Base-by-base conservation (phyloP, 2,888 invertebrate species). In the Eristalinus sepulchralis region DNA sequence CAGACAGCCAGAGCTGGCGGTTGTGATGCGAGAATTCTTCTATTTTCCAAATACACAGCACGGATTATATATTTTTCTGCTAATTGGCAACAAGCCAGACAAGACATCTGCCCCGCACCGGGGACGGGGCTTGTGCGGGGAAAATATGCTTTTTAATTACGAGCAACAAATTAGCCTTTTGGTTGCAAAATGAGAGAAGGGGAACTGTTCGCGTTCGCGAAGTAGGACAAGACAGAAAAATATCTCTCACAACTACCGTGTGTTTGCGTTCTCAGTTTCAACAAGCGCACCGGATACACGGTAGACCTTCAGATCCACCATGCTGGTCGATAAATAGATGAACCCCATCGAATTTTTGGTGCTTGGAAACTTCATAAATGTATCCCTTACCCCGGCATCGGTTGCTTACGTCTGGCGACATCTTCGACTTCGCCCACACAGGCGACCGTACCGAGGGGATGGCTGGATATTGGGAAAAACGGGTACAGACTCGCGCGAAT, bases 91-190 rank as follows among this genome's bases (percentile, higher is more conserved):
- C 36, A 10, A 6, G 63, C 78, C 78, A 70, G 31, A n/a, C 60
- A 55, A 34, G 27, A 60, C 22, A 24, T 36, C 39, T 59, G 47
- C 13, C n/a, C 31, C 31, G 31, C 31, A 31, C 31, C 2, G 31
- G 3, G 13, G 1, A 13, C n/a, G 13, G 0, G n/a, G 11, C n/a
- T n/a, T n/a, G n/a, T 6, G 39, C 1, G 2, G 47, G 47, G 17
- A 8, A 60, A 77, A 70, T 60, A 70, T 63, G 20, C 36, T 70
- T 78, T 76, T 66, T 67, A 76, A 76, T 76, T 59, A 59, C 39
- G 22, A 59, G 39, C 57, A 76, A 59, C 76, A 76, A 34, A 55
- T 34, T 63, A 33, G 31, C 17, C 2, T 63, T 59, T 31, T 73
- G 17, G 27, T 75, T 64, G 57, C 39, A 36, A 66, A 75, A 75